Conservation (phyloP, 1,140 invertebrate genomes). For the Chionoecetes opilio region DNA sequence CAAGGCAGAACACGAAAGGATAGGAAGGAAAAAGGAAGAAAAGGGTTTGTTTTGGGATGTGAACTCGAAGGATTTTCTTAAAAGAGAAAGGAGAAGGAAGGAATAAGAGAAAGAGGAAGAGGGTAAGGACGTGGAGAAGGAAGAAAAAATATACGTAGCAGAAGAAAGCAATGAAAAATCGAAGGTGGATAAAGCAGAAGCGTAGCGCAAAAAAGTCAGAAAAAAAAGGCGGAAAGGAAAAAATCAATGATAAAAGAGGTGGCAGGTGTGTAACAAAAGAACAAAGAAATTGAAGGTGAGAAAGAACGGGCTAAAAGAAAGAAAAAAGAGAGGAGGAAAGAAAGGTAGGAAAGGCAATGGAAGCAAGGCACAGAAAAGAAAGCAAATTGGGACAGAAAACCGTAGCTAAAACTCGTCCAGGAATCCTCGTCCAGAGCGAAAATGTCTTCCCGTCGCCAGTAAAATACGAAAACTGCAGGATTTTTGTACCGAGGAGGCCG, state of each 20-base stretch:
- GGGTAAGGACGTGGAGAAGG: too few species aligned
- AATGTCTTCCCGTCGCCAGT: background rate
- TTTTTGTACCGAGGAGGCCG: slow-evolving; percentile 6
- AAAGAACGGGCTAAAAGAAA: background rate
- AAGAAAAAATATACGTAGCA: too few species aligned
- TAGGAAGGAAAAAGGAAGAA: too few species aligned
- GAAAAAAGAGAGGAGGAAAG: background rate
- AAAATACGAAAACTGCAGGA: slow-evolving; percentile 19
- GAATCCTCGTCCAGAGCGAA: background rate
- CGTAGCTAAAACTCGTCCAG: background rate
- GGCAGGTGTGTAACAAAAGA: background rate
- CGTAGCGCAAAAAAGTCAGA: too few species aligned
- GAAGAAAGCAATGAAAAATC: too few species aligned
- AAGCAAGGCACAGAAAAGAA: background rate
- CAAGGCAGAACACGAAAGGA: background rate
- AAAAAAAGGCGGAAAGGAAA: too few species aligned
- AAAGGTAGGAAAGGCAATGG: background rate
- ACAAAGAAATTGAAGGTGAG: slow-evolving; percentile 9
- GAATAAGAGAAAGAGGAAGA: too few species aligned
- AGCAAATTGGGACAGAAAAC: background rate
- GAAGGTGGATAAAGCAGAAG: too few species aligned
- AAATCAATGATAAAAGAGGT: too few species aligned
- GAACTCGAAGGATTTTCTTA: too few species aligned
- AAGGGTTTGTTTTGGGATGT: too few species aligned
- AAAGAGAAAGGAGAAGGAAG: too few species aligned